phyloP scores from a whole-genome alignment of 2,888 invertebrate species.

The Cataglyphis livida region DNA sequence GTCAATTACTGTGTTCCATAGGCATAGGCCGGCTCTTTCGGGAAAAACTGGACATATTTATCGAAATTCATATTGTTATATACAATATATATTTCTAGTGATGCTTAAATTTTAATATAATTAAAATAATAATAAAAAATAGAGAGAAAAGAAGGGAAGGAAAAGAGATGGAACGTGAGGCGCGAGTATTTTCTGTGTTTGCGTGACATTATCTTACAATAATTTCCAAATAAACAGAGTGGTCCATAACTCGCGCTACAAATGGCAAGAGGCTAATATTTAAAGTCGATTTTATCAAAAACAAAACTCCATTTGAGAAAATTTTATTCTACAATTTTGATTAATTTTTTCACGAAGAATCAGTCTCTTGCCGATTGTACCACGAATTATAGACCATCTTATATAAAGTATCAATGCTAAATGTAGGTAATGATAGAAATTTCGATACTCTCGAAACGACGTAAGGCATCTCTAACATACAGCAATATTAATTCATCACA shows the following conservation, averaged over 20 bases:
- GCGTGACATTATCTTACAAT: not conserved
- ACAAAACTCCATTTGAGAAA: too few species aligned
- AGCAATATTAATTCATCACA: conserved; percentile 10
- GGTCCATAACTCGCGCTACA: too few species aligned
- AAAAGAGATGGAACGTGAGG: too few species aligned
- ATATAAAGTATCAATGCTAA: not conserved
- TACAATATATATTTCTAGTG: too few species aligned
- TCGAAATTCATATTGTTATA: conserved; percentile 5
- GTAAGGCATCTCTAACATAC: not conserved
- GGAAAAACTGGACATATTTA: conserved; percentile 11
- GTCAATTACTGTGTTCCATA: conserved; percentile 35
- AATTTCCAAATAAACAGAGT: too few species aligned
- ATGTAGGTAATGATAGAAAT: not conserved
- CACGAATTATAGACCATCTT: too few species aligned
- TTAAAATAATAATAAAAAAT: not conserved
- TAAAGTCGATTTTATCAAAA: too few species aligned
- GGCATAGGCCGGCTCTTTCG: conserved; percentile 1
- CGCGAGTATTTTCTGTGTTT: not conserved
- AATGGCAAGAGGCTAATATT: too few species aligned
- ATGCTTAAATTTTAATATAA: not conserved
- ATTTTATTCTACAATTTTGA: too few species aligned
- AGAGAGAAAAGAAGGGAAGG: not conserved
- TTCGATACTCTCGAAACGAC: not conserved
- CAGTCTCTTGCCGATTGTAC: too few species aligned
- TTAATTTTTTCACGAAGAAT: too few species aligned